Percentiles rank a stretch among this genome's conserved stretches.
Evolutionary conservation across 2,797 vertebrate species (phyloP).

Genomic region (Sibirionetta formosa): DNA sequence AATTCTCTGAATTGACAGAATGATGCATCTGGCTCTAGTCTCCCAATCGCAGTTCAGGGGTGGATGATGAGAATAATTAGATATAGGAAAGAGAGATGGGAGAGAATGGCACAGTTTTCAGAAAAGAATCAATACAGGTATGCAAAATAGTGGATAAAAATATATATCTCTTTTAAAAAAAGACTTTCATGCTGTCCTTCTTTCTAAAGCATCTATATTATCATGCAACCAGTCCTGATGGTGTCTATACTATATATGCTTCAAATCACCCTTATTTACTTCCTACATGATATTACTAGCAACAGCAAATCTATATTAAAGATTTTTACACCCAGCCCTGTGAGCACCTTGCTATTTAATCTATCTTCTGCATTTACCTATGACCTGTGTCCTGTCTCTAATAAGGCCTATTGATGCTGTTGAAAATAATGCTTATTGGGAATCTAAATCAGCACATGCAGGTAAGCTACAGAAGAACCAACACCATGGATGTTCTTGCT

Average conservation of each 20-base stretch:
- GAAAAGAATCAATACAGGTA: not conserved
- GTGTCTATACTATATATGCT: accelerated
- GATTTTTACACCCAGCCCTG: not conserved
- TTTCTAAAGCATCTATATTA: not conserved
- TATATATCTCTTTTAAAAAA: not conserved
- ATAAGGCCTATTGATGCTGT: not conserved
- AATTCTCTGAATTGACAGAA: not conserved
- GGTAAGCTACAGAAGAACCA: not conserved
- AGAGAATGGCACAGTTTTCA: not conserved
- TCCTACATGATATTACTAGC: not conserved
- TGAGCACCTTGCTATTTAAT: not conserved
- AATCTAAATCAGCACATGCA: not conserved
- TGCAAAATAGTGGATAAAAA: not conserved
- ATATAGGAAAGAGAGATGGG: not conserved
- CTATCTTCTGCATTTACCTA: not conserved
- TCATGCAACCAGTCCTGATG: not conserved
- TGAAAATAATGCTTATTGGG: not conserved
- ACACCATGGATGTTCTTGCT: accelerated
- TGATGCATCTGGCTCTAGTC: not conserved
- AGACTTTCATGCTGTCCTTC: not conserved
- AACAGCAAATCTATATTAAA: not conserved
- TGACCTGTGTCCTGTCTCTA: not conserved
- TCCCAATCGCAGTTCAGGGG: not conserved
- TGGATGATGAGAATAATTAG: not conserved
- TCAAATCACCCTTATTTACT: not conserved